Conservation (phyloP, 2,888 invertebrate genomes). For the Pseudococcus viburni region DNA sequence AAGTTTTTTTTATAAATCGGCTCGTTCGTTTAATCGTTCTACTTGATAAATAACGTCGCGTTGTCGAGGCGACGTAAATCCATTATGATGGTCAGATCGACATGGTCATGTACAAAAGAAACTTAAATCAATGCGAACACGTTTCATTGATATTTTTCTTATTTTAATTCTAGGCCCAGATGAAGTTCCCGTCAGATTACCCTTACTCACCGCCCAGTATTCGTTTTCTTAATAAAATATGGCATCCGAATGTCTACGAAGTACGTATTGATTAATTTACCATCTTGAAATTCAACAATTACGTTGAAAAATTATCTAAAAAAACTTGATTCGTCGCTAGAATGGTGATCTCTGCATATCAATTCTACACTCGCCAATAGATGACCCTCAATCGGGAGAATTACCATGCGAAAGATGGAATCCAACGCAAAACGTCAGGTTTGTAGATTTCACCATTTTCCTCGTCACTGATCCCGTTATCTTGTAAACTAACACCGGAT, state of each 20-base stretch:
- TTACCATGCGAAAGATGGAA: conserved; percentile 99
- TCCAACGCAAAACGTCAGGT: conserved; percentile 97
- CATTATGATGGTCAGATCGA: neutral
- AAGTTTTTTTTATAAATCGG: conserved; percentile 5
- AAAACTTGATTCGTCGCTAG: conserved; percentile 73
- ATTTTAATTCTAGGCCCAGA: conserved; percentile 87
- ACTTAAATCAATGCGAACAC: neutral
- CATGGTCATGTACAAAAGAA: neutral
- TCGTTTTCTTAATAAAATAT: conserved; percentile 98
- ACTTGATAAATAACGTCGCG: neutral
- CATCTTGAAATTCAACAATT: neutral
- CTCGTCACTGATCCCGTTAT: neutral
- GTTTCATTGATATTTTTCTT: conserved; percentile 63
- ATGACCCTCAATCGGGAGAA: conserved; percentile 99
- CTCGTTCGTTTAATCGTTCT: neutral
- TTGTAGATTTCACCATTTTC: conserved; percentile 9
- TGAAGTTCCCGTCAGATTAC: conserved; percentile 99
- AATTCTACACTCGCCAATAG: conserved; percentile 98
- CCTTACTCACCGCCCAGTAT: conserved; percentile 99
- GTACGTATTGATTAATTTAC: conserved; percentile 76
- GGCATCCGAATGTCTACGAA: conserved; percentile 99
- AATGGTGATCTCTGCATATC: conserved; percentile 99
- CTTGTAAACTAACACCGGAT: neutral
- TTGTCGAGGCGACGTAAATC: neutral
- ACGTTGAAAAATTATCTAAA: neutral